Evolutionary conservation across 2,113 vertebrate species (phyloP).

Genomic region (Pollimyrus isidori): DNA sequence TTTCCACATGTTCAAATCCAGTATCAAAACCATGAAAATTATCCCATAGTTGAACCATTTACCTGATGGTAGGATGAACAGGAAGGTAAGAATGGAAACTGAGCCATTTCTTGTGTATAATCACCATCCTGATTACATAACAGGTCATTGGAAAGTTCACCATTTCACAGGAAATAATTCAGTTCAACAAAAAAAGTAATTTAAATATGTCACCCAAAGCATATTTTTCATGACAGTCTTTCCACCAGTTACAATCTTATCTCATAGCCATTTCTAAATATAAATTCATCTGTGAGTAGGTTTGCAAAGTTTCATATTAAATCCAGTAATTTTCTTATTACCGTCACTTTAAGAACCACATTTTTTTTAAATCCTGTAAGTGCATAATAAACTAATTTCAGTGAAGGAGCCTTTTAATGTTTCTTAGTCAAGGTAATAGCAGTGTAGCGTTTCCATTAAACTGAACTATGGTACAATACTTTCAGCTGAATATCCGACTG

Average conservation of each 20-base stretch:
- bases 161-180: not conserved
- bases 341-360: constrained; percentile 27
- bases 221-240: not conserved
- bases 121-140: not conserved
- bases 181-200: not conserved
- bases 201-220: constrained; percentile 1
- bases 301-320: not conserved
- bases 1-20: constrained; percentile 99
- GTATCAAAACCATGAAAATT: constrained; percentile 93
- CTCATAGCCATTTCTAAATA: not conserved
- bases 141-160: not conserved
- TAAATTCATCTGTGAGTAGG: not conserved
- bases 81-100: not conserved
- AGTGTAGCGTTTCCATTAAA: constrained; percentile 45
- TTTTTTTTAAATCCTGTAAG: constrained; percentile 42
- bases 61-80: constrained; percentile 60
- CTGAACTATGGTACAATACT: constrained; percentile 50
- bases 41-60: constrained; percentile 99
- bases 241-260: not conserved
- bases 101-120: not conserved
- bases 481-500: constrained; percentile 51
- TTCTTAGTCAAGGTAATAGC: constrained; percentile 57
- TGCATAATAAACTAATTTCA: constrained; percentile 25
- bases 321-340: not conserved
- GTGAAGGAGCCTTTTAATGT: constrained; percentile 45